phyloP scores from a whole-genome alignment of 2,113 vertebrate genomes.

The Anoura caudifer region DNA sequence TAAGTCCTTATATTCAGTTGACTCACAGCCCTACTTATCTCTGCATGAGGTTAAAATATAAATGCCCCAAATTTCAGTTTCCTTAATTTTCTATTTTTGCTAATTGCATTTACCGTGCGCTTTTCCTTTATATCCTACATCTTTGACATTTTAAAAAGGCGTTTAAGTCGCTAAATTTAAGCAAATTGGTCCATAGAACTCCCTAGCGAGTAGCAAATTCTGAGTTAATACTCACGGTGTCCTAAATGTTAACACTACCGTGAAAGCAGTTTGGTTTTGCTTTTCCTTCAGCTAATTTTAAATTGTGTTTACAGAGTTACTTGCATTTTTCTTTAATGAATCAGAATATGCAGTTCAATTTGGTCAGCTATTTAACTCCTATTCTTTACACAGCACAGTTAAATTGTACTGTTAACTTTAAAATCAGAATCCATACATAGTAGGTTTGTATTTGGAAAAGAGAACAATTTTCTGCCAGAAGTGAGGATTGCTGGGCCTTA shows the following conservation, averaged over 20 bases:
- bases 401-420: slow-evolving; percentile 9
- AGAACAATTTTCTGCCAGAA: not conserved
- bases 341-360: slow-evolving; percentile 28
- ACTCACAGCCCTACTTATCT: slow-evolving; percentile 78
- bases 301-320: slow-evolving; percentile 40
- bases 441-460: not conserved
- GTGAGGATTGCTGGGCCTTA: not conserved
- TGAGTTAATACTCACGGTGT: slow-evolving; percentile 59
- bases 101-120: slow-evolving; percentile 76
- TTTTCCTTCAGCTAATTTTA: slow-evolving; percentile 39
- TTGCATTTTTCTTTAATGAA: slow-evolving; percentile 32
- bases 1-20: slow-evolving; percentile 62
- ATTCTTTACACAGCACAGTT: not conserved
- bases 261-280: slow-evolving; percentile 49
- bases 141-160: slow-evolving; percentile 78
- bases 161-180: slow-evolving; percentile 74
- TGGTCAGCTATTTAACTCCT: slow-evolving; percentile 2
- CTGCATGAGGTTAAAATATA: slow-evolving; percentile 76
- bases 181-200: slow-evolving; percentile 75
- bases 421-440: not conserved
- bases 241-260: slow-evolving; percentile 56
- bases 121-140: slow-evolving; percentile 74
- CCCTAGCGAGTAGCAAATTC: slow-evolving; percentile 45
- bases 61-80: slow-evolving; percentile 78
- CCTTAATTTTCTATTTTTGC: slow-evolving; percentile 77